Conservation (phyloP, 35 echinoderm and acorn worm species). For the Heliocidaris tuberculata region DNA sequence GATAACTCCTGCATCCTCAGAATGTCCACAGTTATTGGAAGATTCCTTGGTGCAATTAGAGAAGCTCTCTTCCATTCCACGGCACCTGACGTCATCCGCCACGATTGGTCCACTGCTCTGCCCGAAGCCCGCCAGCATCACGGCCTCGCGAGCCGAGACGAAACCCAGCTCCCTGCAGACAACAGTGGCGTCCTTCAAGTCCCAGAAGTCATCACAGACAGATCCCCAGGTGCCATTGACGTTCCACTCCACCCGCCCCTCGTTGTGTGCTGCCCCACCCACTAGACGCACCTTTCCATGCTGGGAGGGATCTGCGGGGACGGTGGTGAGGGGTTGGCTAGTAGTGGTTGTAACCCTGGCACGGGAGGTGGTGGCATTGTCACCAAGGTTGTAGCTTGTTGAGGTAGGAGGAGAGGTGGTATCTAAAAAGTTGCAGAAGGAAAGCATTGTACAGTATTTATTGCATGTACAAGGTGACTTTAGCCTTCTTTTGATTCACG, state of each 20-base stretch:
- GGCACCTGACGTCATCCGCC: slow-evolving; percentile 48
- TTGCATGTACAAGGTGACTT: no score
- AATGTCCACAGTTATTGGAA: slow-evolving; percentile 56
- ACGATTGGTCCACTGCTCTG: slow-evolving; percentile 33
- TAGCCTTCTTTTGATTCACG: no score
- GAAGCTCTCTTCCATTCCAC: slow-evolving; percentile 43
- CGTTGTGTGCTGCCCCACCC: background rate
- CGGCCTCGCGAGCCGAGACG: background rate
- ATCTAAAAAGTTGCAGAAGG: background rate
- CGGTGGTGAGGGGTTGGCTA: background rate
- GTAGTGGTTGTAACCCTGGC: background rate
- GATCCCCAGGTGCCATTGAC: slow-evolving; percentile 18
- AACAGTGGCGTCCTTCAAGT: slow-evolving; percentile 37
- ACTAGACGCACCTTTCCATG: slow-evolving; percentile 12
- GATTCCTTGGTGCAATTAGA: slow-evolving; percentile 23
- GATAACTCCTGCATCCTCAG: slow-evolving; percentile 58
- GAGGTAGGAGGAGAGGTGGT: background rate
- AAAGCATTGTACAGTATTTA: no score
- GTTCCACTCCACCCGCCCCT: slow-evolving; percentile 46
- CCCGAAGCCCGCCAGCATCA: background rate
- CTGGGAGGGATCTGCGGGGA: background rate
- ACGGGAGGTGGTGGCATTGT: background rate
- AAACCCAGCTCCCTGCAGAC: slow-evolving; percentile 52
- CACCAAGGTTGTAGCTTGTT: background rate
- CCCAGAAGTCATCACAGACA: slow-evolving; percentile 51